Percentiles rank a stretch among this genome's conserved stretches.
These are phyloP conservation scores for Saguinus midas DNA, from an alignment of 2,113 vertebrate species.

Conservation along the genomic window DNA sequence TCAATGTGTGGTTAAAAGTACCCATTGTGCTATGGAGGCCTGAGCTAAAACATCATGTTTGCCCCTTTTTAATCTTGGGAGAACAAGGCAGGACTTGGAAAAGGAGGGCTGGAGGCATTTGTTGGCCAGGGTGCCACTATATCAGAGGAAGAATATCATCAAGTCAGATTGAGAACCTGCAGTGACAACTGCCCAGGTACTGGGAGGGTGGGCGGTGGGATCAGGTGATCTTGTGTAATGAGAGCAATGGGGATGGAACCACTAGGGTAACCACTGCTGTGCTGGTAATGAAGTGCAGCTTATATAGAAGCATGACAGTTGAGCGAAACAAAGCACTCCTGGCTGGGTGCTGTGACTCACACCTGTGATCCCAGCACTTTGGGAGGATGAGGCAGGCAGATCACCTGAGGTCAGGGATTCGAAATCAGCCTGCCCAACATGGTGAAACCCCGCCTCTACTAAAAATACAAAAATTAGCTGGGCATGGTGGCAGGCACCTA, in stretches of 20 bases:
- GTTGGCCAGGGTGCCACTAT: not conserved
- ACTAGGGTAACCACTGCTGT: not conserved
- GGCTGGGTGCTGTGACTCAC: no score
- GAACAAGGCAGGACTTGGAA: not conserved
- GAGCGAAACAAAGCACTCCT: not conserved
- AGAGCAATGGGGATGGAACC: not conserved
- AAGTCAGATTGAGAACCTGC: not conserved
- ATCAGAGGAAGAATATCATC: not conserved
- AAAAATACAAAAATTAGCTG: no score
- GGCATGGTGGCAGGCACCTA: no score
- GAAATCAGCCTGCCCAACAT: no score
- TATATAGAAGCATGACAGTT: not conserved
- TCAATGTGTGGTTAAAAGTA: not conserved
- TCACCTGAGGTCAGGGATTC: no score
- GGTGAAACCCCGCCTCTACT: no score
- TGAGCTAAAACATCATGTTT: not conserved
- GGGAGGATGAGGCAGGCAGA: no score
- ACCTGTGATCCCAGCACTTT: no score
- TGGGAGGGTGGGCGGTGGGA: not conserved
- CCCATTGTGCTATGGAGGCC: not conserved
- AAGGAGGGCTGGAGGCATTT: not conserved
- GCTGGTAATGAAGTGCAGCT: not conserved
- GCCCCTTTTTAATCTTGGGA: not conserved
- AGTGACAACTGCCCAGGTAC: not conserved
- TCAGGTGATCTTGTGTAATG: no score